Evolutionary conservation across 2,113 vertebrate genomes (phyloP).

Genomic region (Cairina moschata): DNA sequence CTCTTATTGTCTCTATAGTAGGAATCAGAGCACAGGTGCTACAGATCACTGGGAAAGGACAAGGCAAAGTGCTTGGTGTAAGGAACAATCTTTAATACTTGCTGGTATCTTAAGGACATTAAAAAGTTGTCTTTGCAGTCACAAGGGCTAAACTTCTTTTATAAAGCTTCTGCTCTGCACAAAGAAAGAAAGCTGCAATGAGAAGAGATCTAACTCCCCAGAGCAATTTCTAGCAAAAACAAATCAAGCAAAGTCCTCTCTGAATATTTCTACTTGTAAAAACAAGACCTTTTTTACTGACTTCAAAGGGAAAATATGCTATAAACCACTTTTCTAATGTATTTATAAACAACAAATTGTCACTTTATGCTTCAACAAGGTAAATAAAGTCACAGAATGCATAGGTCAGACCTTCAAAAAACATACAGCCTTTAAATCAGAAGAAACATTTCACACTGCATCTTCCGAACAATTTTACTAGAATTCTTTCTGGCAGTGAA

Average conservation of each 20-base stretch:
- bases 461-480: conserved; percentile 1
- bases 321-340: background rate
- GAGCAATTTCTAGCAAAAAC: background rate
- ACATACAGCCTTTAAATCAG: conserved; percentile 16
- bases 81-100: background rate
- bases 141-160: background rate
- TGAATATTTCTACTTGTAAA: background rate
- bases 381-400: conserved; percentile 56
- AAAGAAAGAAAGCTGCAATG: background rate
- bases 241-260: background rate
- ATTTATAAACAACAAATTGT: conserved; percentile 40
- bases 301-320: conserved; percentile 22
- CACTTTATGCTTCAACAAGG: conserved; percentile 44
- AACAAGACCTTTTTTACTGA: conserved; percentile 5
- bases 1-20: background rate
- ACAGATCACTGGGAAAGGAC: background rate
- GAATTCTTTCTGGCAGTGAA: conserved; percentile 6
- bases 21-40: background rate
- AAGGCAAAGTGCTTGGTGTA: background rate
- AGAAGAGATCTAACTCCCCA: background rate
- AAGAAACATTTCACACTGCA: background rate
- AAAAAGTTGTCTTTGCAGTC: background rate
- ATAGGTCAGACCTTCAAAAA: conserved; percentile 26
- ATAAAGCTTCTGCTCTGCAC: background rate
- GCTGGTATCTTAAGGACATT: background rate